Base-by-base conservation (phyloP, 2,113 vertebrate genomes). In the Channa maculata region DNA sequence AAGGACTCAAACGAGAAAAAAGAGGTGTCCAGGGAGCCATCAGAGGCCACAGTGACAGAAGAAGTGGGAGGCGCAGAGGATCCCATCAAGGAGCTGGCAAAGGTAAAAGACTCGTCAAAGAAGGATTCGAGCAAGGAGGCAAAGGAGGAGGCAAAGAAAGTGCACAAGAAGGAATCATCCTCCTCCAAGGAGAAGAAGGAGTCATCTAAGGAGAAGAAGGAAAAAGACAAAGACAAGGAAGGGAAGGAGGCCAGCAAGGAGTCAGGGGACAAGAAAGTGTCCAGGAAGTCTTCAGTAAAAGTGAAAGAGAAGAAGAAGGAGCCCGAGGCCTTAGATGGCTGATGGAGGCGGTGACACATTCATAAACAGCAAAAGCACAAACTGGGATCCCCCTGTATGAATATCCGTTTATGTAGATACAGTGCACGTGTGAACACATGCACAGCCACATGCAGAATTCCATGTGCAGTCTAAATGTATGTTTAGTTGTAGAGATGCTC, bases 221-320 rank as follows among this genome's bases (percentile, higher is more conserved):
- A 24, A 24, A 24, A 24, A 11, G 92, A 92, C 67, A 92, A 89
- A 58, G 90, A 91, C 6, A 92, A 89, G 77, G 90, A 92, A 14
- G 71, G 41, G 74, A 92, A 90, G 71, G 90, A 91, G 62, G 4
- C 69, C 2, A 13, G 50, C 67, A 90, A 88, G 62, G 91, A 92
- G 51, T 2, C 70, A 0, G 82, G 73, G 3, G 90, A 93, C 36
- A 90, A 82, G 39, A 94, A 92, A 48, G 91, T 88, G 36, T 82
- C 88, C 68, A 92, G 61, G 76, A 94, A 92, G 82, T 71, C 90
- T 0, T 92, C 92, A 0, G 62, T 87, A 5, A 94, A 93, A 79
- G 90, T 88, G 24, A 94, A 94, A 75, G 92, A 93, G 83, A 93
- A 92, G 86, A 93, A 93, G 84, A 92, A 90, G 72, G 91, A 92